Conservation (phyloP, 2,888 invertebrate genomes). For the Acanthosepion pharaonis region DNA sequence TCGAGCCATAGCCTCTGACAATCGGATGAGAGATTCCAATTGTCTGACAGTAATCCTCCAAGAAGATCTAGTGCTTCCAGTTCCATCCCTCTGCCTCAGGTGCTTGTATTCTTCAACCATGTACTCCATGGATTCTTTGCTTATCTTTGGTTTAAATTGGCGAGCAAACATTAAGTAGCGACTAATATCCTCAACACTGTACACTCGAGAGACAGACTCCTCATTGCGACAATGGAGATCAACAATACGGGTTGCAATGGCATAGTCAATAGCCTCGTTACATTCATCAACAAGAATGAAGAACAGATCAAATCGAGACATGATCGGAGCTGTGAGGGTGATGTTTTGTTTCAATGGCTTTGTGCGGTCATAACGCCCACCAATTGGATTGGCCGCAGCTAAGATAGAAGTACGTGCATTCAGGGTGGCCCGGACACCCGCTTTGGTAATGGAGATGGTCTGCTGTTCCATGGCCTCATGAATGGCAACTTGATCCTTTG, state of each 20-base stretch:
- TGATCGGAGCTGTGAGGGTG: constrained; percentile 93
- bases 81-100: constrained; percentile 87
- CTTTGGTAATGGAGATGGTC: constrained; percentile 98
- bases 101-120: constrained; percentile 91
- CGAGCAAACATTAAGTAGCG: constrained; percentile 97
- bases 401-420: constrained; percentile 98
- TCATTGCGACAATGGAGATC: constrained; percentile 92
- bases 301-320: constrained; percentile 99
- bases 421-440: constrained; percentile 86
- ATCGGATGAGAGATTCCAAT: constrained; percentile 93
- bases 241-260: constrained; percentile 95
- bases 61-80: constrained; percentile 82
- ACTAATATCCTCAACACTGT: constrained; percentile 90
- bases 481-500: constrained; percentile 96
- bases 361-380: constrained; percentile 95
- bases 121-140: constrained; percentile 85
- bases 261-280: constrained; percentile 94
- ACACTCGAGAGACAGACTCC: constrained; percentile 85
- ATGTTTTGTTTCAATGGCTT: constrained; percentile 96
- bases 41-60: constrained; percentile 99
- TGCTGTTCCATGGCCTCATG: constrained; percentile 99
- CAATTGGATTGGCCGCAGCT: constrained; percentile 98
- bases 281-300: constrained; percentile 98
- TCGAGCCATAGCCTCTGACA: constrained; percentile 96
- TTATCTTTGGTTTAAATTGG: constrained; percentile 91